phyloP scores from a whole-genome alignment of 2,888 invertebrate genomes.

The Eupeodes latifasciatus region DNA sequence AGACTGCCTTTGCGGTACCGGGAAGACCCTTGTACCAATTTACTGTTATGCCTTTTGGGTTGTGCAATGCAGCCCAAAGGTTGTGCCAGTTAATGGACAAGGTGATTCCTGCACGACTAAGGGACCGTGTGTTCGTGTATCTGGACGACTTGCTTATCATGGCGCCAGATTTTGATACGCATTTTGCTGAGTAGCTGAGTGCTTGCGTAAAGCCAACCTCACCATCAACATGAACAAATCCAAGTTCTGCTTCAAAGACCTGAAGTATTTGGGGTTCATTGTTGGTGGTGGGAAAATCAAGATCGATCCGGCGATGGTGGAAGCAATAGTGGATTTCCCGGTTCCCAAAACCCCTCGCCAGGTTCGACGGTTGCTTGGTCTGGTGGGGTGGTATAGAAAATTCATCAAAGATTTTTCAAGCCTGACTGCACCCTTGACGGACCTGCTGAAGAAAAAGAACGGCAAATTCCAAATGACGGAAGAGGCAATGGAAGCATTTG shows the following conservation, averaged over 20 bases:
- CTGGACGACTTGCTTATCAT: background rate
- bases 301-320: background rate
- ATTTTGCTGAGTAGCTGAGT: slow-evolving; percentile 8
- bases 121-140: background rate
- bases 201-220: slow-evolving; percentile 49
- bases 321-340: background rate
- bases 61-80: background rate
- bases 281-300: background rate
- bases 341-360: background rate
- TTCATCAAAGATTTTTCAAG: too few relatives aligned
- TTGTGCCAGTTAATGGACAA: background rate
- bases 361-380: background rate
- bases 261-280: slow-evolving; percentile 52
- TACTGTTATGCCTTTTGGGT: background rate
- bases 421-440: slow-evolving; percentile 40
- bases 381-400: too few relatives aligned
- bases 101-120: background rate
- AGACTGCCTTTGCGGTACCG: too few relatives aligned
- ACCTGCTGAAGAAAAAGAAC: slow-evolving; percentile 35
- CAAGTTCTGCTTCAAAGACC: slow-evolving; percentile 55
- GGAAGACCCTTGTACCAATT: slow-evolving; percentile 1
- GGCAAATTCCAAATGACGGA: slow-evolving; percentile 45
- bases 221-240: slow-evolving; percentile 54
- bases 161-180: background rate
- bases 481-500: slow-evolving; percentile 13